A percentile compares a stretch with the other conserved stretches of the same genome.
Conservation (phyloP, 2,888 invertebrate species). For the Muscina levida region DNA sequence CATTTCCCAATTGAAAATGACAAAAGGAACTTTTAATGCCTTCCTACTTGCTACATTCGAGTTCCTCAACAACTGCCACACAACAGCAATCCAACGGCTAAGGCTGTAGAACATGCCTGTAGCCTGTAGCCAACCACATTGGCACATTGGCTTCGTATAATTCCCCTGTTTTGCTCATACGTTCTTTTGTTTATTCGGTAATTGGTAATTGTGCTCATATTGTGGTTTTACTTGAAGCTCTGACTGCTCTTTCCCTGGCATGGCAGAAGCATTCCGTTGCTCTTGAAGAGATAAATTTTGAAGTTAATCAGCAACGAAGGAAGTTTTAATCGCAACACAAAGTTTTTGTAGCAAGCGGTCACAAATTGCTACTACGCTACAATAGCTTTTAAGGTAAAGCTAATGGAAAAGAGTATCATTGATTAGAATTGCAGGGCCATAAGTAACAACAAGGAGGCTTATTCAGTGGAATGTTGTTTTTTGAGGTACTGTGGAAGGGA, state of each 20-base stretch:
- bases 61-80: slow-evolving; percentile 42
- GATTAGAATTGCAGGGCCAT: no score
- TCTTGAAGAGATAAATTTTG: background rate
- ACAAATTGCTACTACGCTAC: background rate
- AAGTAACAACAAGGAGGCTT: no score
- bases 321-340: background rate
- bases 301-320: slow-evolving; percentile 19
- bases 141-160: background rate
- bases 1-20: slow-evolving; percentile 64
- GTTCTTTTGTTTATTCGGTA: slow-evolving; percentile 30
- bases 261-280: background rate
- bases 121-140: slow-evolving; percentile 3
- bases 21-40: slow-evolving; percentile 52
- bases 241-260: background rate
- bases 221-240: slow-evolving; percentile 45
- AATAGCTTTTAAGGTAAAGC: background rate
- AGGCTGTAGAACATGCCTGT: slow-evolving; percentile 45
- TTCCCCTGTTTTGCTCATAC: background rate
- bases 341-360: slow-evolving; percentile 2
- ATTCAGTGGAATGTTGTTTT: no score
- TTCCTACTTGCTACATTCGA: slow-evolving; percentile 14
- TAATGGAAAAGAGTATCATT: no score
- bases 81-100: slow-evolving; percentile 41
- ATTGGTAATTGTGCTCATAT: slow-evolving; percentile 62
- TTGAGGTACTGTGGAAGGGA: no score